Conservation (phyloP, 2,797 vertebrate species). For the Caiman crocodilus region DNA sequence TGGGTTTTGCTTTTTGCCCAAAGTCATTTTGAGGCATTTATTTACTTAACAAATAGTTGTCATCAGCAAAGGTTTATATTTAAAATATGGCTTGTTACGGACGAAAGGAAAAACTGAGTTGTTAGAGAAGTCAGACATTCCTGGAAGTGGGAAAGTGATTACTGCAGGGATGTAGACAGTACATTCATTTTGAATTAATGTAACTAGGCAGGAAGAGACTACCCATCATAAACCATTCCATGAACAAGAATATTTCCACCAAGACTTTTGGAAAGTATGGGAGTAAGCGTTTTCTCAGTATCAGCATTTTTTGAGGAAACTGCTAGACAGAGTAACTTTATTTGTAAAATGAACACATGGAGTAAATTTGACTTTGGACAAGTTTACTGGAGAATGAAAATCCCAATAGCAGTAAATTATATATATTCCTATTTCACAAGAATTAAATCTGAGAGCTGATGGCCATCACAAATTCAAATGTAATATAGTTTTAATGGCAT, state of each 20-base stretch:
- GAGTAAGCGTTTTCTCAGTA: neutral
- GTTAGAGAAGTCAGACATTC: neutral
- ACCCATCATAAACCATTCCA: neutral
- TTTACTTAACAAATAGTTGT: slow-evolving; percentile 50
- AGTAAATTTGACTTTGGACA: neutral
- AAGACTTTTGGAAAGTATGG: neutral
- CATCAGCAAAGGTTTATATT: slow-evolving; percentile 43
- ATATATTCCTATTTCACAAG: neutral
- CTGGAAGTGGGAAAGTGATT: neutral
- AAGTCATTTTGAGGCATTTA: neutral
- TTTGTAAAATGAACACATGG: neutral
- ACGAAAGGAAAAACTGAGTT: neutral
- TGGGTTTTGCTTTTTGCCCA: slow-evolving; percentile 23
- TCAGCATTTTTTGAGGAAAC: neutral
- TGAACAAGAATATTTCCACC: neutral
- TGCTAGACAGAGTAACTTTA: neutral
- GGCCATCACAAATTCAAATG: neutral
- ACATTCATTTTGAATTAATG: neutral
- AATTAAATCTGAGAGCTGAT: neutral
- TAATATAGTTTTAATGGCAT: neutral
- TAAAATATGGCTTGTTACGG: slow-evolving; percentile 32
- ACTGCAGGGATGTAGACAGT: neutral
- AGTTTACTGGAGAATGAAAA: neutral
- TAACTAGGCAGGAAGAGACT: neutral
- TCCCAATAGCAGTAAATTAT: neutral